These are phyloP conservation scores for Notocelia uddmanniana DNA, from an alignment of 2,888 invertebrate species.

Conservation along the genomic window DNA sequence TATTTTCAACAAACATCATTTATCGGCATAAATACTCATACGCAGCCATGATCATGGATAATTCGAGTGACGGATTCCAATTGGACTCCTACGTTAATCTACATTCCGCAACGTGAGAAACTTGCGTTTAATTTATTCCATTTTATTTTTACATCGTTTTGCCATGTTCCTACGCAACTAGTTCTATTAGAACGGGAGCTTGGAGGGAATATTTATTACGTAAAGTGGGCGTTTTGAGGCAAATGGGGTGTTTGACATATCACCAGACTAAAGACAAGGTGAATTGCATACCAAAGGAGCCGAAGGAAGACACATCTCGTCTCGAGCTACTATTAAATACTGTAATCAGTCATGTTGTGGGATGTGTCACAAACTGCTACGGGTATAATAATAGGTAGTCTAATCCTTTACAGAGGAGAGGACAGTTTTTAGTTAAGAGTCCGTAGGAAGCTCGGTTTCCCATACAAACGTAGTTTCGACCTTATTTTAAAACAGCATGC, in stretches of 20 bases:
- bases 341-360: no score
- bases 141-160: constrained; percentile 26
- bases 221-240: constrained; percentile 27
- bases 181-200: constrained; percentile 16
- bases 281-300: not conserved
- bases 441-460: no score
- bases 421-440: no score
- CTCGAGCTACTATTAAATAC: not conserved
- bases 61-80: constrained; percentile 12
- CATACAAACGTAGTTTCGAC: no score
- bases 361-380: no score
- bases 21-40: not conserved
- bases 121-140: constrained; percentile 20
- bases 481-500: no score
- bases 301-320: not conserved
- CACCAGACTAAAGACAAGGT: not conserved
- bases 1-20: no score
- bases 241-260: constrained; percentile 21
- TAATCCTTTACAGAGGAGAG: no score
- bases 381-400: no score
- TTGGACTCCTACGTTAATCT: constrained; percentile 12
- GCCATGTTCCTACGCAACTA: constrained; percentile 12
- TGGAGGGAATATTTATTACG: constrained; percentile 33
- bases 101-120: constrained; percentile 31
- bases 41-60: not conserved